Evolutionary conservation across 37 sponge, comb jelly and placozoan species (phyloP), one percentile per base, ranked within the genome.

Genomic region (Spongilla lacustris): DNA sequence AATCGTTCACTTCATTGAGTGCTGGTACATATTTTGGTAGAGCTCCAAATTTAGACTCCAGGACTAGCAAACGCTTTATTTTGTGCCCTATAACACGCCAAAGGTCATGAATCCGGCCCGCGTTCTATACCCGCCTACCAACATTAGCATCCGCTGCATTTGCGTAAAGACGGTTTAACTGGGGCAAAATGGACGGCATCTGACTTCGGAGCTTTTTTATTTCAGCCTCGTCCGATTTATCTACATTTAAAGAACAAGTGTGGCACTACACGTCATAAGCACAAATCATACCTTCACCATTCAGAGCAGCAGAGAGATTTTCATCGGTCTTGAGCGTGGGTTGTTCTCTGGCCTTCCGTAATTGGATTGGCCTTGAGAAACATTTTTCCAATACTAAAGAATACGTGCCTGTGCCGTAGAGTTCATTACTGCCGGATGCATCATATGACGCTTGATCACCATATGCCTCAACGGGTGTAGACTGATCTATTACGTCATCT

Each of bases 41-140:
- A 5, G 85, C 41, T 14, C 82, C 81, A 73, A 80, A 68, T 46
- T 80, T 69, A 37, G 74, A 67, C 69, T 89, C 90, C 49, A 84
- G 69, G 29, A 19, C 14, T 66, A 89, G 22, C 68, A 89, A 81
- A 22, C 79, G 50, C 21, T 17, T 58, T 58, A n/a, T 69, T 58
- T 14, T 58, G 58, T 58, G 21, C 1, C 12, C 58, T 58, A 13
- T 17, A 17, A 58, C 41, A 58, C n/a, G n/a, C n/a, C n/a, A n/a
- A n/a, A n/a, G n/a, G n/a, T n/a, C n/a, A n/a, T n/a, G n/a, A n/a
- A n/a, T n/a, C n/a, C n/a, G n/a, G n/a, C n/a, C n/a, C n/a, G n/a
- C n/a, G n/a, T n/a, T n/a, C n/a, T n/a, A n/a, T n/a, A n/a, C 21
- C 11, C 11, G 1, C 58, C 21, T 58, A 58, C 58, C 58, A 6